Evolutionary conservation across 1,140 invertebrate species (phyloP), one percentile per base, ranked within the genome.

Genomic region (Pseudomyrmex cubaensis): DNA sequence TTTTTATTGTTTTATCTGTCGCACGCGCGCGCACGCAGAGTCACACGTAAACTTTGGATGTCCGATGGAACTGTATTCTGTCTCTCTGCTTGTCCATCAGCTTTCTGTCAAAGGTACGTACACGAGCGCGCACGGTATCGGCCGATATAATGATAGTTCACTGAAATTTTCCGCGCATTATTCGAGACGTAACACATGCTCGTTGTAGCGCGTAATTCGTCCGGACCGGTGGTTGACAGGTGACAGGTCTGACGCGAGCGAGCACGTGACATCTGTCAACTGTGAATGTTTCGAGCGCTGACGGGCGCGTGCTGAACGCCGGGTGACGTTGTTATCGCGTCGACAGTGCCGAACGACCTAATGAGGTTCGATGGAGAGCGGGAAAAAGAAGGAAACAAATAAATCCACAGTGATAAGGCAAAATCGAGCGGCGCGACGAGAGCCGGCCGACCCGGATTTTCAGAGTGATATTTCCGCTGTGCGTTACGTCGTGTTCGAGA

Each of bases 251-350:
- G 92, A 93, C 90, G 89, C 85, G 87, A 90, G 90, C 91, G 77
- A 90, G 88, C 84, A 85, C 83, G 88, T 91, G 92, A 93, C 92
- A 91, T 90, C 90, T 93, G 91, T 93, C 92, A 93, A 91, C 90
- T 90, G 87, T 92, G 88, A 92, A 93, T 91, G 91, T 93, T 92
- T 92, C 90, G 83, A 91, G 86, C 84, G 87, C 83, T 91, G 91
- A 93, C 89, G 91, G 78, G 54, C 78, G 54, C 20, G 82, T 67
- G 59, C 69, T 87, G 80, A 86, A 86, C 80, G 76, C 72, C 20
- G 82, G 59, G 69, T 85, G 87, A 86, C 88, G 87, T 84, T 88
- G 88, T 89, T 89, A 89, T 89, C 87, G 87, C 85, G 84, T 92
- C 87, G 85, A 87, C 90, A 90, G 80, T 85, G 83, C 77, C 84